Evolutionary conservation across 2,797 vertebrate genomes (phyloP), one percentile per base, ranked within the genome.

Genomic region (Menidia menidia): DNA sequence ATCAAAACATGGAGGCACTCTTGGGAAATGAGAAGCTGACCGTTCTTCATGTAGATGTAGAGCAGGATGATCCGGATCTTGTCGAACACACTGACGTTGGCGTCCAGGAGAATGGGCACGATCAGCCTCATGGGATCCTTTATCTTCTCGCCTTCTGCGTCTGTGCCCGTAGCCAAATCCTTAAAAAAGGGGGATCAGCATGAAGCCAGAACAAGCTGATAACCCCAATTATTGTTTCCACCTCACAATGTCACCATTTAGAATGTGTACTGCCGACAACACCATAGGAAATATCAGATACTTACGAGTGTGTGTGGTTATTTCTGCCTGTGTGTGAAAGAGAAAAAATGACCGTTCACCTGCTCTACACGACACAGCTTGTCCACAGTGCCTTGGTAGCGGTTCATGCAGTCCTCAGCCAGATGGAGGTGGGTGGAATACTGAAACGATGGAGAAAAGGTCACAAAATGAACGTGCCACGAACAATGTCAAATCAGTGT

Each of bases 81-180:
- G 92, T 99, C 98, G 0, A 96, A 96, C 62, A 98, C 96, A 71
- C 87, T 95, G 91, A 98, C 96, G 0, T 95, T 98, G 16, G 95
- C 94, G 8, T 99, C 98, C 83, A 99, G 93, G 32, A 99, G 92
- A 73, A 98, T 91, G 7, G 98, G 97, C 15, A 99, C 98, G 0
- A 99, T 99, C 66, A 97, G 96, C 78, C 98, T 94, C 98, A 99
- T 99, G 62, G 98, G 98, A 80, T 99, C 98, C 87, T 99, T 99
- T 87, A 99, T 98, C 92, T 99, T 99, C 91, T 99, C 98, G 0
- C 97, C 97, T 78, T 99, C 98, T 1, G 98, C 96, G 39, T 99
- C 98, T 0, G 96, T 97, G 64, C 96, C 95, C 97, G 98, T 97
- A 0, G 97, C 98, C 82, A 99, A 87, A 86, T 99, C 98, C 98